phyloP scores from a whole-genome alignment of 2,888 invertebrate genomes.

The Dicranocentrus wangi region DNA sequence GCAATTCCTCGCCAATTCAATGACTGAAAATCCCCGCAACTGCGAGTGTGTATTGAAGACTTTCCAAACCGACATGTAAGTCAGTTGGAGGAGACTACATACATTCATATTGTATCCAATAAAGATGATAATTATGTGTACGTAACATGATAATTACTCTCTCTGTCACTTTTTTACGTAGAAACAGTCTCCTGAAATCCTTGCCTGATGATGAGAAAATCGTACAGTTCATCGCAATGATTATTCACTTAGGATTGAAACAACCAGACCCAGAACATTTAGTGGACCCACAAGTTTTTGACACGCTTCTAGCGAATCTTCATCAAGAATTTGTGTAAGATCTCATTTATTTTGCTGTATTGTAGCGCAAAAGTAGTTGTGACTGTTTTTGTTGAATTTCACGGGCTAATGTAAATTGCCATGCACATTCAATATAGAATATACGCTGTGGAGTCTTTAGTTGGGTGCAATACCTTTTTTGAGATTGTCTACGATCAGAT shows the following conservation, averaged over 20 bases:
- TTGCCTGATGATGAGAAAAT: constrained; percentile 67
- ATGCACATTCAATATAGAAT: constrained; percentile 11
- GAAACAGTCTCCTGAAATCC: constrained; percentile 49
- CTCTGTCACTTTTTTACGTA: constrained; percentile 39
- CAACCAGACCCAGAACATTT: constrained; percentile 77
- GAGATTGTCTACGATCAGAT: neutral
- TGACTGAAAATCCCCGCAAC: constrained; percentile 59
- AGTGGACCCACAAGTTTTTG: neutral
- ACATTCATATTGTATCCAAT: neutral
- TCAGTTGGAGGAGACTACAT: neutral
- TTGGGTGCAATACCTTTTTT: neutral
- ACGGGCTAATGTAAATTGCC: neutral
- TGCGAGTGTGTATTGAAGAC: neutral
- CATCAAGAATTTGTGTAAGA: constrained; percentile 50
- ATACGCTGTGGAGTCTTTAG: constrained; percentile 33
- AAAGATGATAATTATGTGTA: neutral
- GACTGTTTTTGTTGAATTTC: too few relatives aligned
- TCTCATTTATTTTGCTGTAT: neutral
- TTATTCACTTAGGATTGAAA: constrained; percentile 79
- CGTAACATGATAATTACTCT: neutral
- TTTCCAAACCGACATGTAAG: neutral
- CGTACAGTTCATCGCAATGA: constrained; percentile 78
- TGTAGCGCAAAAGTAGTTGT: neutral
- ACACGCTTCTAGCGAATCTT: constrained; percentile 17
- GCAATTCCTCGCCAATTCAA: constrained; percentile 61